phyloP scores from a whole-genome alignment of 2,113 vertebrate species.

The Microcebus lehilahytsara region DNA sequence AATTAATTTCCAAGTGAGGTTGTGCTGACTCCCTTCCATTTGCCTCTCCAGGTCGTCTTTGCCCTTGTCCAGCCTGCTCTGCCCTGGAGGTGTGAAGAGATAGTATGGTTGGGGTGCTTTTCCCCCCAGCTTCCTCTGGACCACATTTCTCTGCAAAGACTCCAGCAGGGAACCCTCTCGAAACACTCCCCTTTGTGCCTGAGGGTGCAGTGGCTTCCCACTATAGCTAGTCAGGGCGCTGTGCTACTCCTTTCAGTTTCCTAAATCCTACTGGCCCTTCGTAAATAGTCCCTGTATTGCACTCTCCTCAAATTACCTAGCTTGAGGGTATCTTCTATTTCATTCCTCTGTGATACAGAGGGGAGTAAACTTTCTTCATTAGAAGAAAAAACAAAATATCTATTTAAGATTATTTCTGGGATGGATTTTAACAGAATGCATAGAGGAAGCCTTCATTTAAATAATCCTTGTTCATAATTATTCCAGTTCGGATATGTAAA shows the following conservation, averaged over 20 bases:
- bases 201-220: not conserved
- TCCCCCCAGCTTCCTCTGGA: not conserved
- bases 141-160: not conserved
- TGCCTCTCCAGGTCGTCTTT: not conserved
- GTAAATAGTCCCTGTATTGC: not conserved
- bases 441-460: not conserved
- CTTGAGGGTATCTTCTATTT: not conserved
- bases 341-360: not conserved
- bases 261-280: not conserved
- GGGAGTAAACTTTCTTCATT: not conserved
- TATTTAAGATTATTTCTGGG: conserved; percentile 1
- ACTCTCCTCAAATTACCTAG: not conserved
- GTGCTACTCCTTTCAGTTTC: not conserved
- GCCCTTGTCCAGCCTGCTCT: not conserved
- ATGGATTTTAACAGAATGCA: not conserved
- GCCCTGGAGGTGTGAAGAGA: too few relatives aligned
- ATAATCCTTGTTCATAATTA: not conserved
- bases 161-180: not conserved
- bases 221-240: not conserved
- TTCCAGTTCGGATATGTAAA: not conserved
- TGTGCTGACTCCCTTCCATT: not conserved
- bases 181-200: not conserved
- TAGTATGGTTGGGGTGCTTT: not conserved
- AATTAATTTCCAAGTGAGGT: not conserved
- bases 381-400: not conserved